Percentiles rank a stretch among this genome's conserved stretches.
Evolutionary conservation across 2,888 invertebrate species (phyloP).

Genomic region (Polyommatus iphigenia): DNA sequence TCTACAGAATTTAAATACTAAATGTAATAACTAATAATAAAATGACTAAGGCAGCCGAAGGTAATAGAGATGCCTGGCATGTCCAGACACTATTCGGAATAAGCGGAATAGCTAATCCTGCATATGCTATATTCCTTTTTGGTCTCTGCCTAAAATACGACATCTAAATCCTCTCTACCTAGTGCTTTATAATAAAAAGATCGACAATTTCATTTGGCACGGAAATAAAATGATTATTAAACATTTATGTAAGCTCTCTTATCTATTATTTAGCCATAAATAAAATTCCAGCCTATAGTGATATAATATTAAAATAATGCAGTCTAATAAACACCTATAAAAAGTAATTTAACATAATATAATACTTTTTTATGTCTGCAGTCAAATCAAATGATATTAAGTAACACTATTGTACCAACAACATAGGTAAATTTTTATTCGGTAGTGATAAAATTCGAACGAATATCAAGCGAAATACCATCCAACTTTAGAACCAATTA

Average conservation of each 20-base stretch:
- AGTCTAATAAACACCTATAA: too few species aligned
- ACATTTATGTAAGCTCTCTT: too few species aligned
- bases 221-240: background rate
- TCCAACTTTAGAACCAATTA: conserved; percentile 58
- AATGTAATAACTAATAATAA: too few species aligned
- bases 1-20: conserved; percentile 48
- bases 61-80: background rate
- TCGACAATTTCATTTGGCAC: background rate
- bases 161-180: background rate
- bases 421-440: background rate
- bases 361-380: background rate
- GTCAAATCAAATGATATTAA: background rate
- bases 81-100: conserved; percentile 6
- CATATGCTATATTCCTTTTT: background rate
- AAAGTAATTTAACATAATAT: too few species aligned
- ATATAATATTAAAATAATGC: too few species aligned
- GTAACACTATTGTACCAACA: background rate
- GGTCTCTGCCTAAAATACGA: background rate
- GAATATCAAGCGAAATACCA: background rate
- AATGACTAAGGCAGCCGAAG: background rate
- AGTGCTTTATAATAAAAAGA: background rate
- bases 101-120: background rate
- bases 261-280: too few species aligned
- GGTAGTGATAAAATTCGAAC: background rate
- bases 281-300: too few species aligned